phyloP scores from a whole-genome alignment of 2,888 invertebrate genomes.

The Tetragnatha montana region DNA sequence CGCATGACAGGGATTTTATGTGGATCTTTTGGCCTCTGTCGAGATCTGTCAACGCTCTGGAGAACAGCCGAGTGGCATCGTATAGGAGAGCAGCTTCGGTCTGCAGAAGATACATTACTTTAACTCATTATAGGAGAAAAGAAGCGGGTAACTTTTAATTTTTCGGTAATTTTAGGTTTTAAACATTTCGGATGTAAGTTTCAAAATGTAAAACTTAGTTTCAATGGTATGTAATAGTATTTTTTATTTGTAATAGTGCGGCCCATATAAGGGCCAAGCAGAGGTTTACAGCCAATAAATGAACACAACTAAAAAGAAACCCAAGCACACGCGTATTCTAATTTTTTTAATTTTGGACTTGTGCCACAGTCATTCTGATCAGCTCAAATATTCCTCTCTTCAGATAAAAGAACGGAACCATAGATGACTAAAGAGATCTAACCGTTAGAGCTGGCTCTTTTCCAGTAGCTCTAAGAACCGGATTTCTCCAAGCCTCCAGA shows the following conservation, averaged over 20 bases:
- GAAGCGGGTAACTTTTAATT: neutral
- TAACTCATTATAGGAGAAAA: neutral
- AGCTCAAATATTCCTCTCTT: too few relatives aligned
- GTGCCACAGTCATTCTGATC: too few relatives aligned
- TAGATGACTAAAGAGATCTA: too few relatives aligned
- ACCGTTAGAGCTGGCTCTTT: slow-evolving; percentile 56
- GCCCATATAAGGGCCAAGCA: too few relatives aligned
- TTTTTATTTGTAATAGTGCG: too few relatives aligned
- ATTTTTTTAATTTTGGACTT: too few relatives aligned
- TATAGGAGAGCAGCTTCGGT: slow-evolving; percentile 73
- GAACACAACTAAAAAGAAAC: too few relatives aligned
- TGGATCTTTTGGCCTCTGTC: slow-evolving; percentile 72
- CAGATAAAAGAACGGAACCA: too few relatives aligned
- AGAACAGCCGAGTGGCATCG: slow-evolving; percentile 73
- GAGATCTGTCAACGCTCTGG: slow-evolving; percentile 72
- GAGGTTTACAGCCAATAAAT: too few relatives aligned
- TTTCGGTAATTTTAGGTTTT: neutral
- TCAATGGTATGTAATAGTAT: neutral
- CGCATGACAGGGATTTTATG: slow-evolving; percentile 72
- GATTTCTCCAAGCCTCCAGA: slow-evolving; percentile 69
- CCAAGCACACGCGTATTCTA: too few relatives aligned
- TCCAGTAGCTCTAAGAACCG: slow-evolving; percentile 38
- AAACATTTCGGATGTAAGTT: too few relatives aligned
- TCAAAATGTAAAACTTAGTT: neutral
- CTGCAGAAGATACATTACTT: slow-evolving; percentile 24